Evolutionary conservation across 2,888 invertebrate genomes (phyloP).

Genomic region (Colletes collaris): DNA sequence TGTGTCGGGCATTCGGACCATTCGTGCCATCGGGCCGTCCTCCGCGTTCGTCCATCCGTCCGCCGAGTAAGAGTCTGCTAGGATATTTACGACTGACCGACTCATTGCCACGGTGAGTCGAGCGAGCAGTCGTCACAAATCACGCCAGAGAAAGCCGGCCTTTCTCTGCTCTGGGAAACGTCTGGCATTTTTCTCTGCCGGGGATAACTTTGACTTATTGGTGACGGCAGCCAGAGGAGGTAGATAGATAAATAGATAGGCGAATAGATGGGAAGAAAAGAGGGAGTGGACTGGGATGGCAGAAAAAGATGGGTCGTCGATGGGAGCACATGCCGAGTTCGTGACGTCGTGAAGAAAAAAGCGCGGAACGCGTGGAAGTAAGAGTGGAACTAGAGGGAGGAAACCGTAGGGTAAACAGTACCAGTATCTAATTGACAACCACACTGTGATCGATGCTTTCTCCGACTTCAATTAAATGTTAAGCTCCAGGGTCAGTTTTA

Average conservation of each 20-base stretch:
- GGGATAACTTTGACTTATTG: slow-evolving; percentile 83
- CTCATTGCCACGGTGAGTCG: slow-evolving; percentile 82
- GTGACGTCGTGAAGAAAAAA: not conserved
- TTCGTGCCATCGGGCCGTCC: slow-evolving; percentile 54
- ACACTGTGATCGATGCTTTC: no score
- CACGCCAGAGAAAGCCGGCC: slow-evolving; percentile 80
- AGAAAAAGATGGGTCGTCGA: slow-evolving; percentile 17
- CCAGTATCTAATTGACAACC: no score
- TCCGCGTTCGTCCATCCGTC: slow-evolving; percentile 71
- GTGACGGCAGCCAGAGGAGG: slow-evolving; percentile 76
- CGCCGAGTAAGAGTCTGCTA: slow-evolving; percentile 59
- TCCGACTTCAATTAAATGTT: no score
- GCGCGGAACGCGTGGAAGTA: no score
- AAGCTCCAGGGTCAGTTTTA: no score
- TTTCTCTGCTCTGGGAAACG: slow-evolving; percentile 82
- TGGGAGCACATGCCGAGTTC: not conserved
- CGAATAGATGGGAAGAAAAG: not conserved
- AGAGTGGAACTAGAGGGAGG: no score
- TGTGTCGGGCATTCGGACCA: slow-evolving; percentile 46
- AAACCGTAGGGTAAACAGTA: no score
- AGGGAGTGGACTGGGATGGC: not conserved
- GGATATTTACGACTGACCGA: slow-evolving; percentile 83
- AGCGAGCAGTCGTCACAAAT: slow-evolving; percentile 82
- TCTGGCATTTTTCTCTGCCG: slow-evolving; percentile 83
- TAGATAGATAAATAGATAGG: slow-evolving; percentile 28